These are phyloP conservation scores for Drosophila nannoptera DNA, from an alignment of 1,140 invertebrate species.

Conservation along the genomic window DNA sequence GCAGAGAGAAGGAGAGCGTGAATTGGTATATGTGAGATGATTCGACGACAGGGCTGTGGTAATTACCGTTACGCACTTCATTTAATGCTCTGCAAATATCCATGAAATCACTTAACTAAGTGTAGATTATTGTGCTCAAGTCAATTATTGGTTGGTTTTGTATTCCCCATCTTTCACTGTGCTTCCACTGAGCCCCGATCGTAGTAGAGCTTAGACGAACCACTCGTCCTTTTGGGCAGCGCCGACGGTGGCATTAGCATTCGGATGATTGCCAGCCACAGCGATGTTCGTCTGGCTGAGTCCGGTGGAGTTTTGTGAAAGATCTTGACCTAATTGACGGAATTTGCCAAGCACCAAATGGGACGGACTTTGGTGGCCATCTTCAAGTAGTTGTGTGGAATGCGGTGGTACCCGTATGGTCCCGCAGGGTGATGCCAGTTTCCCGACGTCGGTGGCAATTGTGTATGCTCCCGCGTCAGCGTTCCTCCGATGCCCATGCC, in stretches of 20 bases:
- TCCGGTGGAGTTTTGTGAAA: conserved; percentile 72
- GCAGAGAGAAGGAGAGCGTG: no score
- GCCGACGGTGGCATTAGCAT: conserved; percentile 73
- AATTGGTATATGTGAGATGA: no score
- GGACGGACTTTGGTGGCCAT: conserved; percentile 80
- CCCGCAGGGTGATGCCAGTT: conserved; percentile 96
- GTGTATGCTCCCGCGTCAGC: conserved; percentile 78
- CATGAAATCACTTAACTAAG: conserved; percentile 74
- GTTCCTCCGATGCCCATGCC: conserved; percentile 70
- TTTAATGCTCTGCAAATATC: conserved; percentile 79
- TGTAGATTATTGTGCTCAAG: conserved; percentile 78
- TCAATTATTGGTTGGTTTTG: conserved; percentile 53
- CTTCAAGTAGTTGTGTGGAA: conserved; percentile 79
- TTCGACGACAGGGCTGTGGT: no score
- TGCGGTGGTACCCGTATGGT: conserved; percentile 86
- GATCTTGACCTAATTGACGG: conserved; percentile 79
- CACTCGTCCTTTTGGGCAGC: conserved; percentile 85
- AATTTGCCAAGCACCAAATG: conserved; percentile 80
- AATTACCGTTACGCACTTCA: conserved; percentile 63
- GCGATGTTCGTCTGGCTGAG: conserved; percentile 72
- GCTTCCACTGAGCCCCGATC: conserved; percentile 14
- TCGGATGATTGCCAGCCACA: conserved; percentile 71
- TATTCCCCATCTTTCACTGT: conserved; percentile 44
- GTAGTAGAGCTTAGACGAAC: conserved; percentile 82
- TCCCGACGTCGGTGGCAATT: conserved; percentile 84